These are phyloP conservation scores for Delichon dasypus DNA, from an alignment of 2,797 vertebrate genomes.

Conservation along the genomic window DNA sequence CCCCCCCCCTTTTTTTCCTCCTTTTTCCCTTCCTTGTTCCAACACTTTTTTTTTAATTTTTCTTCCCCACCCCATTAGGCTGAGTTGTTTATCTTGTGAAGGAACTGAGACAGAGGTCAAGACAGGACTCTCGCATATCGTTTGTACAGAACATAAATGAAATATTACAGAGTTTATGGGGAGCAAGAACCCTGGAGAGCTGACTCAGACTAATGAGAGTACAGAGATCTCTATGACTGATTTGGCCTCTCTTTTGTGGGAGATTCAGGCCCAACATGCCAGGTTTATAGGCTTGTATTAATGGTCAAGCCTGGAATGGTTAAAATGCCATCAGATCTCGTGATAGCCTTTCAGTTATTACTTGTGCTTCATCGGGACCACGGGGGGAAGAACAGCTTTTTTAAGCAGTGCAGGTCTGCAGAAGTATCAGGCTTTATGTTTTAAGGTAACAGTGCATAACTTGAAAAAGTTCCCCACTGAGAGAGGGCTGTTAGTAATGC, in stretches of 20 bases:
- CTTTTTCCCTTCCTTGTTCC: too few relatives aligned
- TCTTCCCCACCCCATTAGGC: neutral
- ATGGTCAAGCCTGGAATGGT: neutral
- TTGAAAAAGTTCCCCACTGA: neutral
- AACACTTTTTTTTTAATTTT: neutral
- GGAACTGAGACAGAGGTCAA: neutral
- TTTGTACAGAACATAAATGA: neutral
- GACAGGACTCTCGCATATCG: fast-evolving
- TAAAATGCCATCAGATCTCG: neutral
- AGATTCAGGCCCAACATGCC: neutral
- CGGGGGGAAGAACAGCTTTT: neutral
- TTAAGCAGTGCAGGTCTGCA: neutral
- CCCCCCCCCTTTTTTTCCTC: too few relatives aligned
- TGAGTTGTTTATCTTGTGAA: neutral
- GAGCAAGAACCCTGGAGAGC: neutral
- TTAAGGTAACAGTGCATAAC: neutral
- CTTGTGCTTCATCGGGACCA: neutral
- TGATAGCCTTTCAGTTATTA: neutral
- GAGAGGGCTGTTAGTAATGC: neutral
- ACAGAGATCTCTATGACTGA: fast-evolving
- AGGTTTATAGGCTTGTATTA: neutral
- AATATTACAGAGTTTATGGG: neutral
- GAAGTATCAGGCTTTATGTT: neutral
- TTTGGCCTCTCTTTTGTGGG: neutral
- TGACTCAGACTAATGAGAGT: neutral